These are phyloP conservation scores for Mugil cephalus DNA, from an alignment of 2,113 vertebrate genomes.

Conservation along the genomic window DNA sequence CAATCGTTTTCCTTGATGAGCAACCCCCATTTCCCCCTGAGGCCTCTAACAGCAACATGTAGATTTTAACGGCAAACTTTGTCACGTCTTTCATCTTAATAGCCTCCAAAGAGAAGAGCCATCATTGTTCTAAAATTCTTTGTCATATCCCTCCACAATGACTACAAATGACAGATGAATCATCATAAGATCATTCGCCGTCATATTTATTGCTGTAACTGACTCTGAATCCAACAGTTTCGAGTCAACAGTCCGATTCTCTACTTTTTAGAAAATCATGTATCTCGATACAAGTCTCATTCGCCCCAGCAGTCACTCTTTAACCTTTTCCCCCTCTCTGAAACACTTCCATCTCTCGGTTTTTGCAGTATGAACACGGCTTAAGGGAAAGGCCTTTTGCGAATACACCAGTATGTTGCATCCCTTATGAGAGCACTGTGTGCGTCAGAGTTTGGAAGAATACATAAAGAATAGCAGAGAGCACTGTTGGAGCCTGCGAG, in stretches of 20 bases:
- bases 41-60: too few relatives aligned
- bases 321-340: not conserved
- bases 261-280: not conserved
- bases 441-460: not conserved
- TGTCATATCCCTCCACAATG: not conserved
- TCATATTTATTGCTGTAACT: not conserved
- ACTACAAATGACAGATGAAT: not conserved
- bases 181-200: not conserved
- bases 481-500: too few relatives aligned
- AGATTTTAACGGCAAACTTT: not conserved
- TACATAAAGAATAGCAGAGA: not conserved
- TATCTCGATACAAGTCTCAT: not conserved
- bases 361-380: not conserved
- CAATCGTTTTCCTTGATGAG: not conserved
- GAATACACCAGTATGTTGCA: not conserved
- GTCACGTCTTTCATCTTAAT: not conserved
- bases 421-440: not conserved
- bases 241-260: not conserved
- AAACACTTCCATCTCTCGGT: too few relatives aligned
- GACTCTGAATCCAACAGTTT: not conserved
- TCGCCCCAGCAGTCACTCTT: not conserved
- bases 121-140: not conserved
- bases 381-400: not conserved
- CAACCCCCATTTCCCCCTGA: not conserved
- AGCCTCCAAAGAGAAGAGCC: not conserved